Percentiles rank a stretch among this genome's conserved stretches.
Conservation (phyloP, 2,888 invertebrate genomes). For the Salpingus planirostris region DNA sequence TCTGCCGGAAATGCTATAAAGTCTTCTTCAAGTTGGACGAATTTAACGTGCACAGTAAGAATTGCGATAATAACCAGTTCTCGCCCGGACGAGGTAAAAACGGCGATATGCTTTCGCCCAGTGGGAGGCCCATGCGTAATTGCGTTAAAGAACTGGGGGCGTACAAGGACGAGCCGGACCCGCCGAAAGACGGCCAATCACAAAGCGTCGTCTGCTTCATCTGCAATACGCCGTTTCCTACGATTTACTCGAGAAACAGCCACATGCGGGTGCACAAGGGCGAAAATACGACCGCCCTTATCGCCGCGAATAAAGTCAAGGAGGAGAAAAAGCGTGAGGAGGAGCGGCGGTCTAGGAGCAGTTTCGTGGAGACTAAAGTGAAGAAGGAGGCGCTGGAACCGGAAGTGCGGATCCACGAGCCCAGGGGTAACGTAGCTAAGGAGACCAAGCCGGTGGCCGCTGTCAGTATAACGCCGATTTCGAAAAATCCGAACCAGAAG, state of each 20-base stretch:
- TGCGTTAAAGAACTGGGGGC: conserved; percentile 35
- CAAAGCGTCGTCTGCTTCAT: conserved; percentile 36
- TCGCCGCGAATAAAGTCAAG: too few relatives aligned
- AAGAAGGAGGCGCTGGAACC: conserved; percentile 38
- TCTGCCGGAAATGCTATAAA: conserved; percentile 41
- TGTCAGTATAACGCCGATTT: conserved; percentile 39
- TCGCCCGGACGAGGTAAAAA: conserved; percentile 12
- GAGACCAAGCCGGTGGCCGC: conserved; percentile 20
- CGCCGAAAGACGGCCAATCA: conserved; percentile 5
- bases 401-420: conserved; percentile 39
- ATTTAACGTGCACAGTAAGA: conserved; percentile 37
- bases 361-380: conserved; percentile 14
- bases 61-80: conserved; percentile 29
- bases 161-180: conserved; percentile 28
- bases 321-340: too few relatives aligned
- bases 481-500: conserved; percentile 31
- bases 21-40: conserved; percentile 40
- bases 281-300: conserved; percentile 15
- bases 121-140: conserved; percentile 34
- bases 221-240: conserved; percentile 38
- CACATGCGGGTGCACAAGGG: conserved; percentile 42
- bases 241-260: conserved; percentile 38
- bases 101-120: conserved; percentile 21
- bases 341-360: too few relatives aligned
- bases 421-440: conserved; percentile 17